Conservation (phyloP, 2,113 vertebrate genomes). For the Clarias batrachus region DNA sequence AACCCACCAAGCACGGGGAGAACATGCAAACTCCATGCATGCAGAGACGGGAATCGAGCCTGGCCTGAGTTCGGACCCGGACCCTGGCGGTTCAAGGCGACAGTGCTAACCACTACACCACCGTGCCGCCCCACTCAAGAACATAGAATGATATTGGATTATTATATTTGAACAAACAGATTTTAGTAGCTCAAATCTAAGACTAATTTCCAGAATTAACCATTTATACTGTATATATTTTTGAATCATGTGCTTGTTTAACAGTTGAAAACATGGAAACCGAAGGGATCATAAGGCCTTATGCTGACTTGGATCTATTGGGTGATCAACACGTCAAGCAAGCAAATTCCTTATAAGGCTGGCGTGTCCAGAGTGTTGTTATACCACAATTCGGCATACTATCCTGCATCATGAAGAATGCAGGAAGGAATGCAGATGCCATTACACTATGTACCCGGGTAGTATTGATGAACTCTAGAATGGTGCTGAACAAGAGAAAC, state of each 20-base stretch:
- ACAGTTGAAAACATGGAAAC: neutral
- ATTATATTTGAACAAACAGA: neutral
- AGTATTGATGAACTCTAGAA: conserved; percentile 1
- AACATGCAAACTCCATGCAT: no score
- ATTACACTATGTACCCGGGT: neutral
- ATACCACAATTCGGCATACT: conserved; percentile 19
- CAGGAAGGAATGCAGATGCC: neutral
- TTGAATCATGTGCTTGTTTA: neutral
- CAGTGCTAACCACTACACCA: no score
- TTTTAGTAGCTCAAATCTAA: neutral
- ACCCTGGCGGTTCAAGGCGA: no score
- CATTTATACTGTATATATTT: neutral
- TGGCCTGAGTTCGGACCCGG: no score
- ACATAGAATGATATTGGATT: neutral
- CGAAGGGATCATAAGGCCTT: neutral
- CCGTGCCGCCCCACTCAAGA: neutral
- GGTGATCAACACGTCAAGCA: neutral
- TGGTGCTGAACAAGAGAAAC: conserved; percentile 3
- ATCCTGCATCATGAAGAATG: conserved; percentile 57
- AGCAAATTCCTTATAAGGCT: neutral
- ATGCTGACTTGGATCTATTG: neutral
- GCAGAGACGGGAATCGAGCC: no score
- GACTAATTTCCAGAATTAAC: neutral
- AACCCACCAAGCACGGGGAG: no score
- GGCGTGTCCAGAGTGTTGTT: neutral